Evolutionary conservation across 2,113 vertebrate species (phyloP), one percentile per base, ranked within the genome.

Genomic region (Dinomys branickii): DNA sequence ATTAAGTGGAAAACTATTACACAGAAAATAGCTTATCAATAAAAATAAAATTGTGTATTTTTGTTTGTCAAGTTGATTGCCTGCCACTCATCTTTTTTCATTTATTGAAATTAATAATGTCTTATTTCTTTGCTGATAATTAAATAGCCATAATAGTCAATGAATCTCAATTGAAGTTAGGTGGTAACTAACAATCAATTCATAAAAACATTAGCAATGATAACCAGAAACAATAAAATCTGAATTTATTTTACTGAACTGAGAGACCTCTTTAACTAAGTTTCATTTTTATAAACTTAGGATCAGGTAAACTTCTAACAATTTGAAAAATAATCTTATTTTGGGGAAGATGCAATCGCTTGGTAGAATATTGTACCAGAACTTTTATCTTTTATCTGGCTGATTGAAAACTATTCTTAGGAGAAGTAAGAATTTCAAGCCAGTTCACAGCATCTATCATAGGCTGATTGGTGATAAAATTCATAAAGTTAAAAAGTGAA

Each of bases 21-120:
- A 56, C 91, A 91, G 38, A 69, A 84, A 69, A 97, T 84, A 95
- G 94, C 97, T 97, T 97, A 98, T 98, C 95, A 94, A 98, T 98
- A 96, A 97, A 97, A 96, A 94, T 92, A 7, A 96, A 97, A 95
- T 95, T 97, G n/a, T 19, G 11, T 91, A 80, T 54, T 84, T 96
- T 97, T 95, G 65, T 95, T 93, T 94, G 85, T 33, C 91, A 88
- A 91, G 59, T 94, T 97, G 96, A 93, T 97, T 95, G 41, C 67
- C 52, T 91, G 30, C 12, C 38, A 80, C 30, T 97, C 75, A 97
- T 88, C 71, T 83, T 83, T 97, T 85, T 97, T 94, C 7, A 94
- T 75, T 97, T 96, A 93, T 95, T 97, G 86, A 97, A 85, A 47
- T 92, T 96, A 85, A 85, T 90, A 95, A 83, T 95, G 35, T 85